Evolutionary conservation across 2,113 vertebrate genomes (phyloP), one percentile per base, ranked within the genome.

Genomic region (Geococcyx californianus): DNA sequence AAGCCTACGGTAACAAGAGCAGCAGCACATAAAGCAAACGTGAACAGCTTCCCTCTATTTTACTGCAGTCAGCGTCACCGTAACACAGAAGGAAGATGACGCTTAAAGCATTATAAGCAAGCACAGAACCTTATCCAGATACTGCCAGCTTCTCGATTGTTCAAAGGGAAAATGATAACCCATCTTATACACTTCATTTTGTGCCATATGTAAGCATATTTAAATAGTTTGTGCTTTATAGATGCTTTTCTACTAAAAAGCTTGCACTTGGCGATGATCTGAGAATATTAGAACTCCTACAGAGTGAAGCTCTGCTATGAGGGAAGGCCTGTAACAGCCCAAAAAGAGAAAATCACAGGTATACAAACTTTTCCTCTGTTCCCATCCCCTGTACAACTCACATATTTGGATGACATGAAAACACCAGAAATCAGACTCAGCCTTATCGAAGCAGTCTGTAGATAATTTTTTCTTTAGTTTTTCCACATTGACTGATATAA

Each of bases 401-500:
- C 21, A 9, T 10, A 56, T 34, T 34, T 26, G 17, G 12, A 36
- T n/a, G 40, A 11, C 16, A 16, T 6, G 29, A 40, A 69, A 55
- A 34, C 55, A 17, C 16, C 63, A 62, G n/a, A 78, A 74, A 44
- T 87, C 86, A 51, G 28, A 78, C 79, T 93, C 85, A 93, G 93
- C 62, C 60, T 42, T 42, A 68, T 63, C 47, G 44, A 60, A 47
- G 31, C 13, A 54, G 29, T 25, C 8, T 77, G 25, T 89, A 80
- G 88, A 63, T 66, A 51, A 11, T 58, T 89, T 93, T 95, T 83
- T 79, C 86, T 87, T 82, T 31, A 66, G 54, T 59, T 93, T 79
- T 60, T 63, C 88, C 64, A 81, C 88, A 85, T 91, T 44, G 84
- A 55, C 13, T n/a, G 36, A 51, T 56, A 63, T 28, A 58, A 56